These are phyloP conservation scores for Conomelus anceps DNA, from an alignment of 2,888 invertebrate genomes.

Conservation along the genomic window DNA sequence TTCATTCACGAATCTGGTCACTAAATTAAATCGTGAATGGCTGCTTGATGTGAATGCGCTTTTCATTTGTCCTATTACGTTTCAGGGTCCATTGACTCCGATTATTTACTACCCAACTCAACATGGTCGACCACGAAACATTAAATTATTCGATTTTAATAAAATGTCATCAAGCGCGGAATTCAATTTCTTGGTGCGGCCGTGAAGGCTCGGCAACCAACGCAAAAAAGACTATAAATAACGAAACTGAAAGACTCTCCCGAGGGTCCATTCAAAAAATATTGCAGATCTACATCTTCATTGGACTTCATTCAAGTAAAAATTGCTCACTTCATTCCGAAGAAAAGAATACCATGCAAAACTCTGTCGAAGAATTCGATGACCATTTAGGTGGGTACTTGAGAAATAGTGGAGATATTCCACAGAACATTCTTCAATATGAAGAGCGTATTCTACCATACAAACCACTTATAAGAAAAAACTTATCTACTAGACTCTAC, in stretches of 20 bases:
- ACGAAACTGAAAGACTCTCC: not conserved
- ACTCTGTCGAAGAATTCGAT: not conserved
- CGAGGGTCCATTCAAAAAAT: not conserved
- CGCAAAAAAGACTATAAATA: not conserved
- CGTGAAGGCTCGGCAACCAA: too few species aligned
- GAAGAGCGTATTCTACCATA: not conserved
- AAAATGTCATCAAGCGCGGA: not conserved
- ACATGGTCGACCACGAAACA: not conserved
- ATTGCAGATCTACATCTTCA: not conserved
- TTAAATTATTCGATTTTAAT: not conserved
- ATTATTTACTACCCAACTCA: not conserved
- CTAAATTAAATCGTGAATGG: not conserved
- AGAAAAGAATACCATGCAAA: not conserved
- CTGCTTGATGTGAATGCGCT: not conserved
- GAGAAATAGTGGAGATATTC: not conserved
- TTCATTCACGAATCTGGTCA: not conserved
- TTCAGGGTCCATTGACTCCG: not conserved
- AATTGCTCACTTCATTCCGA: not conserved
- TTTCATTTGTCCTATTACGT: not conserved
- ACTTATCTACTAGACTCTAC: too few species aligned
- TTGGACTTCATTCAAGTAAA: not conserved
- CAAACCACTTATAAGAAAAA: not conserved
- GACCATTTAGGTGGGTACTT: not conserved
- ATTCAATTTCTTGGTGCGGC: not conserved
- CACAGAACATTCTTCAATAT: not conserved